Evolutionary conservation across 2,797 vertebrate genomes (phyloP), one percentile per base, ranked within the genome.

Genomic region (Gymnocypris eckloni): DNA sequence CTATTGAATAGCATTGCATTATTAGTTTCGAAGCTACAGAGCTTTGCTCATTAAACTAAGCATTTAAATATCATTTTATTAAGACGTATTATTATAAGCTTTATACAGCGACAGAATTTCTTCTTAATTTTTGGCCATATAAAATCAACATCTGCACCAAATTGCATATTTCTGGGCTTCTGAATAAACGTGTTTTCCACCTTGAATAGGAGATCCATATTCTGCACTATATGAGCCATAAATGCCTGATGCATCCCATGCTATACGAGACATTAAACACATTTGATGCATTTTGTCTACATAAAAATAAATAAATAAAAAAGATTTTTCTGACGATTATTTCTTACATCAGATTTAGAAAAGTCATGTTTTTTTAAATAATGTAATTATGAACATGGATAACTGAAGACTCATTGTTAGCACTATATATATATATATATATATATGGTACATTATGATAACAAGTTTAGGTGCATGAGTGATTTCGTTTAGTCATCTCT

Each of bases 401-500:
- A 48, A 54, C 18, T 54, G 52, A 54, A 54, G 52, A 54, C 52
- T 54, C 16, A 9, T 54, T 54, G 7, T 54, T 54, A 9, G 52
- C 2, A 18, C 52, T 54, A 56, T 56, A 56, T 66, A 28, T 41
- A 20, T 41, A 56, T 66, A 28, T 41, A 20, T 41, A 20, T 25
- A 48, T 41, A 70, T 15, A 48, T 56, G 12, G 41, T 18, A 75
- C 71, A 76, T 61, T 28, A 48, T 52, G 28, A 45, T 54, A 52
- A 77, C 5, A 64, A 48, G 22, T 54, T 50, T 83, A 39, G 15
- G 28, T 20, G 45, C 82, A 20, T 77, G 59, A 84, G 64, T 20
- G 50, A 79, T 86, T 87, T 82, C 12, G 50, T 25, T 79, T 82
- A 71, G 45, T 82, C 84, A 84, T 61, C 37, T 59, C n/a, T 20